Percentiles rank a stretch among this genome's conserved stretches.
These are phyloP conservation scores for Masnerella sp. DNA, from an alignment of 2,888 invertebrate genomes.

Conservation along the genomic window DNA sequence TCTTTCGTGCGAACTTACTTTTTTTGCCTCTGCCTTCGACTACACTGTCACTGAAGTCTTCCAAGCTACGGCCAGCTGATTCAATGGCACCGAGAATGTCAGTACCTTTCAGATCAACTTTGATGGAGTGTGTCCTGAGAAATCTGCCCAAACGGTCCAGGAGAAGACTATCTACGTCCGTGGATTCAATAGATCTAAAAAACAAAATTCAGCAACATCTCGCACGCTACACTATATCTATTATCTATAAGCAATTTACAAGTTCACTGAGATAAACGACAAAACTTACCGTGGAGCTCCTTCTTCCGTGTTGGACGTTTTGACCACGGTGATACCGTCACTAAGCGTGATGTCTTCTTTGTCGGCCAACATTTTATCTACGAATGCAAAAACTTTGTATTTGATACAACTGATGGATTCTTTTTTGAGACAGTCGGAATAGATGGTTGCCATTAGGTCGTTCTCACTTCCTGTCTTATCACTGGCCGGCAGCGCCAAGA, in stretches of 20 bases:
- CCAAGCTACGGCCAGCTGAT: constrained; percentile 88
- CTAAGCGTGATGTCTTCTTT: constrained; percentile 89
- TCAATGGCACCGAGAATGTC: constrained; percentile 90
- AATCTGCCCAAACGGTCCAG: constrained; percentile 86
- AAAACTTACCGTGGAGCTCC: constrained; percentile 86
- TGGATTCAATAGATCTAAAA: constrained; percentile 75
- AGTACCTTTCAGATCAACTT: constrained; percentile 90
- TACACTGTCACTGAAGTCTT: constrained; percentile 79
- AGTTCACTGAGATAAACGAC: too few relatives aligned
- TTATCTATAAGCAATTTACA: too few relatives aligned
- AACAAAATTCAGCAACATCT: too few relatives aligned
- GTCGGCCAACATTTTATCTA: constrained; percentile 89
- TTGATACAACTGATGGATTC: constrained; percentile 91
- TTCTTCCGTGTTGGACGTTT: constrained; percentile 84
- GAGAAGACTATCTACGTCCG: constrained; percentile 81
- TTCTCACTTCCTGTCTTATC: constrained; percentile 84
- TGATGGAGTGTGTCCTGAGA: constrained; percentile 88
- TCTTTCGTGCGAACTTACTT: constrained; percentile 81
- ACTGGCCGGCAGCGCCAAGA: constrained; percentile 84
- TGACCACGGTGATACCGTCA: constrained; percentile 90
- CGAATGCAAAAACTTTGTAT: constrained; percentile 91
- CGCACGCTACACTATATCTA: too few relatives aligned
- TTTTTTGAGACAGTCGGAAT: constrained; percentile 88
- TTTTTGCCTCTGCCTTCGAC: constrained; percentile 87
- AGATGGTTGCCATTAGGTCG: constrained; percentile 87